Evolutionary conservation across 2,888 invertebrate genomes (phyloP).

Genomic region (Theretra japonica): DNA sequence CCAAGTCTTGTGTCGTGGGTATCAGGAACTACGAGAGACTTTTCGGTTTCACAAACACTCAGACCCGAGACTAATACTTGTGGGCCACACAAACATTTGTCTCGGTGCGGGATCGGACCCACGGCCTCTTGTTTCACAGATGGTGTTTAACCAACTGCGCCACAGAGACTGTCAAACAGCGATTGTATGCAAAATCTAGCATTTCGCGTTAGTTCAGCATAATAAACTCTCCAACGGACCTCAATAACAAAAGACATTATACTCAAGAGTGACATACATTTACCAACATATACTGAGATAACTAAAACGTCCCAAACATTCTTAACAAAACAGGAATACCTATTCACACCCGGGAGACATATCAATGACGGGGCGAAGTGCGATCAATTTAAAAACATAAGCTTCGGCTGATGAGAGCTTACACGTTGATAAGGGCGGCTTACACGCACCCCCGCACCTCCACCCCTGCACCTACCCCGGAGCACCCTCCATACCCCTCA

Average conservation of each 20-base stretch:
- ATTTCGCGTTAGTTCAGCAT: too few species aligned
- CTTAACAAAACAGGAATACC: background rate
- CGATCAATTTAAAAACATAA: constrained; percentile 47
- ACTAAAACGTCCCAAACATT: background rate
- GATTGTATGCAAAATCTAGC: too few species aligned
- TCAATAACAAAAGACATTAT: background rate
- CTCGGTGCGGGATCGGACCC: too few species aligned
- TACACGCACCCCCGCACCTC: constrained; percentile 71
- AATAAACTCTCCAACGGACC: background rate
- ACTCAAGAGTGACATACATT: background rate
- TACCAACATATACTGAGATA: background rate
- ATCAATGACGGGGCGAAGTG: constrained; percentile 43
- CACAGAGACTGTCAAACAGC: too few species aligned
- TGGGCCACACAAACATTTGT: too few species aligned
- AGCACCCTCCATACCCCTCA: constrained; percentile 52
- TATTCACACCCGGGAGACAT: constrained; percentile 16
- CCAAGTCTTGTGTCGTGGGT: too few species aligned
- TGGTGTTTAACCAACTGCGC: too few species aligned
- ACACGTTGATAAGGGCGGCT: constrained; percentile 64
- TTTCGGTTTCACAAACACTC: too few species aligned
- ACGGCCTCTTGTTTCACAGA: too few species aligned
- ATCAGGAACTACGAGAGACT: too few species aligned
- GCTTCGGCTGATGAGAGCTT: constrained; percentile 48
- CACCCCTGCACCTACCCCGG: constrained; percentile 48
- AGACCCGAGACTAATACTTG: too few species aligned